Percentiles rank a stretch among this genome's conserved stretches.
phyloP scores from a whole-genome alignment of 92 coral and sea anemone genomes.

The Montipora capitata region DNA sequence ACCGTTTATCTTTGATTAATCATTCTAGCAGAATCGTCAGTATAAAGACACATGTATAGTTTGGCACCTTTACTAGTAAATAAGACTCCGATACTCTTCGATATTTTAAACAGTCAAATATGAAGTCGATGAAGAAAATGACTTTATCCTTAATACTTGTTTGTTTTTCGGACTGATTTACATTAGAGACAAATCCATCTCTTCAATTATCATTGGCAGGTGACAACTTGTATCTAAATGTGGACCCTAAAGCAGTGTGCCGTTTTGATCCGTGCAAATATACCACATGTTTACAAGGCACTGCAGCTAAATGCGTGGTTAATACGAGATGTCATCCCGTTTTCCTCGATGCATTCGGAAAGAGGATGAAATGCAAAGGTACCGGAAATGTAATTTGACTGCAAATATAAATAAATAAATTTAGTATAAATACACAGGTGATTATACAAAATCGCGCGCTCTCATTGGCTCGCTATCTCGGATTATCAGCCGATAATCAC shows the following conservation, averaged over 20 bases:
- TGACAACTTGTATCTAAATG: slow-evolving; percentile 84
- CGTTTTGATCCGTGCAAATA: slow-evolving; percentile 96
- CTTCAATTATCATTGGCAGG: slow-evolving; percentile 48
- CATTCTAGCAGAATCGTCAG: too few relatives aligned
- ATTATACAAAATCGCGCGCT: too few relatives aligned
- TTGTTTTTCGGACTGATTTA: too few relatives aligned
- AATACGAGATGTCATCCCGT: slow-evolving; percentile 97
- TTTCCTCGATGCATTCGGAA: slow-evolving; percentile 92
- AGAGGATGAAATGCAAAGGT: slow-evolving; percentile 95
- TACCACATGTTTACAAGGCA: slow-evolving; percentile 88
- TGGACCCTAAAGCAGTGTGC: slow-evolving; percentile 87
- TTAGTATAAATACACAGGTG: too few relatives aligned
- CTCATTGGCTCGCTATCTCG: too few relatives aligned
- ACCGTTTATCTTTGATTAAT: too few relatives aligned
- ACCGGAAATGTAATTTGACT: background rate
- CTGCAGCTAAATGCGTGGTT: slow-evolving; percentile 96
- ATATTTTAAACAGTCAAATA: background rate
- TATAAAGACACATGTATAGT: too few relatives aligned
- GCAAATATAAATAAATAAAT: background rate
- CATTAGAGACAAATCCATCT: background rate
- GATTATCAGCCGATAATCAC: too few relatives aligned
- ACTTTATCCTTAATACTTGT: background rate
- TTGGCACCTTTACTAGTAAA: too few relatives aligned
- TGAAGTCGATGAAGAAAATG: background rate
- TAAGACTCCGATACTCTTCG: too few relatives aligned